phyloP scores from a whole-genome alignment of 1,140 invertebrate genomes.

The Diplogasteroides magnus region DNA sequence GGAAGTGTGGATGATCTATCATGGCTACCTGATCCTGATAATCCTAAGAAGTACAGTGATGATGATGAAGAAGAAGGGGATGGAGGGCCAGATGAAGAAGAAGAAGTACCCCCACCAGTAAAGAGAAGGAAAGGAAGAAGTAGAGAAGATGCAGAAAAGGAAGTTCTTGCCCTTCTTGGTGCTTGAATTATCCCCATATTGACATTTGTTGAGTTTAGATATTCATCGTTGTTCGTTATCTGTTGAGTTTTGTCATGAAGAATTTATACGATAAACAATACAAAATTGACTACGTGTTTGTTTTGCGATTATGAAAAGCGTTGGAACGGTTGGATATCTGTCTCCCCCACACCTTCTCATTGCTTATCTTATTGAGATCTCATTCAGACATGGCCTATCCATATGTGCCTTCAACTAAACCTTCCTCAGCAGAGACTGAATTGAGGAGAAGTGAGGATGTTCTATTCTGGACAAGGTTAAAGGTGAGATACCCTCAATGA shows the following conservation, averaged over 20 bases:
- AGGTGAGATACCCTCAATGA: conserved; percentile 30
- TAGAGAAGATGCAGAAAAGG: conserved; percentile 22
- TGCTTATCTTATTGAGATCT: conserved; percentile 12
- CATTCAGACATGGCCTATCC: conserved; percentile 29
- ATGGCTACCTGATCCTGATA: conserved; percentile 42
- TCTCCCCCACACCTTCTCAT: too few species aligned
- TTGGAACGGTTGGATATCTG: too few species aligned
- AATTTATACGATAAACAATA: neutral
- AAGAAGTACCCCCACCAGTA: neutral
- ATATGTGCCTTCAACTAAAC: conserved; percentile 34
- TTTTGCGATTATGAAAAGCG: too few species aligned
- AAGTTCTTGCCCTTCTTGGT: conserved; percentile 24
- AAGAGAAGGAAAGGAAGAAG: conserved; percentile 5
- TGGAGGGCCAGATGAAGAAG: neutral
- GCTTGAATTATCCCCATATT: too few species aligned
- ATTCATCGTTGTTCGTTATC: conserved; percentile 4
- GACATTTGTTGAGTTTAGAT: too few species aligned
- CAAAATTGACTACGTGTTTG: too few species aligned
- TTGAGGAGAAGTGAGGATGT: conserved; percentile 36
- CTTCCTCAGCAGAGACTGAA: conserved; percentile 13
- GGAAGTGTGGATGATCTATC: conserved; percentile 31
- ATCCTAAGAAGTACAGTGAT: conserved; percentile 4
- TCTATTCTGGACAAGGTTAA: conserved; percentile 45
- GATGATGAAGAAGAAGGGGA: conserved; percentile 3
- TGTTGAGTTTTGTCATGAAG: neutral